Evolutionary conservation across 2,797 vertebrate genomes (phyloP).

Genomic region (Merluccius polli): DNA sequence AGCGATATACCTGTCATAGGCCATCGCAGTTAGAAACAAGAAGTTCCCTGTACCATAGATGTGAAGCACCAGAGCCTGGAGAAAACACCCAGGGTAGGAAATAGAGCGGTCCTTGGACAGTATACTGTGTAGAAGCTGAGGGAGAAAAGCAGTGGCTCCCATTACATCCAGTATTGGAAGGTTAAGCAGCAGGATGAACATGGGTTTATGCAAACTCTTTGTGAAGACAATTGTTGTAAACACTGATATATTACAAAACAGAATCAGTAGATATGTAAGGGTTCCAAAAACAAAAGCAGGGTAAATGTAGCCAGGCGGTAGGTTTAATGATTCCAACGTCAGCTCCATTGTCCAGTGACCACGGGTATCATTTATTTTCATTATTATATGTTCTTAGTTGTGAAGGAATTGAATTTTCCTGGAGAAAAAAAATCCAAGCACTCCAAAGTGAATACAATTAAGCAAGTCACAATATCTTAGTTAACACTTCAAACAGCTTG

Average conservation of each 20-base stretch:
- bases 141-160: slow-evolving; percentile 62
- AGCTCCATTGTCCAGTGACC: slow-evolving; percentile 22
- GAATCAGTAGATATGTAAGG: slow-evolving; percentile 51
- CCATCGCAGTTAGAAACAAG: slow-evolving; percentile 70
- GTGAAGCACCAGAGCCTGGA: slow-evolving; percentile 68
- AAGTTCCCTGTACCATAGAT: slow-evolving; percentile 64
- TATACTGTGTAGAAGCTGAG: slow-evolving; percentile 58
- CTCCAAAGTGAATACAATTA: no score
- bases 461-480: not conserved
- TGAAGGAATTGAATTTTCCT: not conserved
- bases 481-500: not conserved
- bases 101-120: slow-evolving; percentile 58
- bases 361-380: slow-evolving; percentile 34
- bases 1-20: slow-evolving; percentile 74
- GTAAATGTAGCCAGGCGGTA: slow-evolving; percentile 41
- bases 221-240: slow-evolving; percentile 48
- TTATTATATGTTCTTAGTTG: slow-evolving; percentile 8
- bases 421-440: not conserved
- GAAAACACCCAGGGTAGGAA: slow-evolving; percentile 56
- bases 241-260: slow-evolving; percentile 59
- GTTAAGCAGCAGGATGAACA: slow-evolving; percentile 69
- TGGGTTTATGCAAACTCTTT: slow-evolving; percentile 64
- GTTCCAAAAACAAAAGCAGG: slow-evolving; percentile 56
- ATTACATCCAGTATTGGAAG: slow-evolving; percentile 65
- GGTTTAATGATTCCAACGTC: slow-evolving; percentile 35